Percentiles rank a stretch among this genome's conserved stretches.
Conservation (phyloP, 2,113 vertebrate genomes). For the Parus major region DNA sequence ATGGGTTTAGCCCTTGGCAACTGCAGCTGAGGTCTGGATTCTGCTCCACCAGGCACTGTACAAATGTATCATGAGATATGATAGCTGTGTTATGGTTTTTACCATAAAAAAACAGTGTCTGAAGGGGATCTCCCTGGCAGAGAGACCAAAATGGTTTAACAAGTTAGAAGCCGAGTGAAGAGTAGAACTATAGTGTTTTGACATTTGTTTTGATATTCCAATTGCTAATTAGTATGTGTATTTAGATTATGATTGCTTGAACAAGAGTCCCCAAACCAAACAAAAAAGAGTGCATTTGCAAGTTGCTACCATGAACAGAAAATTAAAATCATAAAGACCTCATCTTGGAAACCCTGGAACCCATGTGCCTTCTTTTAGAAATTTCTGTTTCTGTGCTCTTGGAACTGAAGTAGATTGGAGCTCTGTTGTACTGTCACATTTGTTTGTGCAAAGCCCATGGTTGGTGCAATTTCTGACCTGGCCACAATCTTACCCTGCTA, state of each 20-base stretch:
- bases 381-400: not conserved
- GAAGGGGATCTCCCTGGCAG: not conserved
- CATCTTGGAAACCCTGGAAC: not conserved
- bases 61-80: not conserved
- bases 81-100: not conserved
- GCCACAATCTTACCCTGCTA: not conserved
- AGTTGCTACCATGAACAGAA: not conserved
- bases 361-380: not conserved
- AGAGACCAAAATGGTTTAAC: not conserved
- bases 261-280: not conserved
- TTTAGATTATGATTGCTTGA: not conserved
- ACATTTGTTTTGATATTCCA: not conserved
- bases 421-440: not conserved
- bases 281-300: not conserved
- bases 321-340: not conserved
- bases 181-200: not conserved
- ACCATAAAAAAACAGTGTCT: not conserved
- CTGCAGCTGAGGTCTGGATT: slow-evolving; percentile 18
- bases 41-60: not conserved
- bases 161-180: not conserved
- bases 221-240: not conserved
- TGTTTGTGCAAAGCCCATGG: not conserved
- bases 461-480: not conserved
- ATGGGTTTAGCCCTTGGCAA: not conserved
- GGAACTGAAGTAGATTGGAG: not conserved